phyloP scores from a whole-genome alignment of 2,113 vertebrate genomes.

The Macroglossus sobrinus region DNA sequence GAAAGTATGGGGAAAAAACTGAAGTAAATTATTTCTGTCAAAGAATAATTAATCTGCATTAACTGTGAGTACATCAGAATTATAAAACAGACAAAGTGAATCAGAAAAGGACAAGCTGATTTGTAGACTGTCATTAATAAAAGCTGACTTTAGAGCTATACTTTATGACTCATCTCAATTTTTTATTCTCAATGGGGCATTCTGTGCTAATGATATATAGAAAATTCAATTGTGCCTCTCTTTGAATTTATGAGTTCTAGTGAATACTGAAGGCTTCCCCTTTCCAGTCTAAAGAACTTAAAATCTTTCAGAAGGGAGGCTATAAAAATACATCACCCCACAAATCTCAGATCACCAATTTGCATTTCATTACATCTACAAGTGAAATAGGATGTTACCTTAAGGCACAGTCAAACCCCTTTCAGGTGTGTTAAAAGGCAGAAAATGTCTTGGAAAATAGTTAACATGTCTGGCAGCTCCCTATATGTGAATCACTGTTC shows the following conservation, averaged over 20 bases:
- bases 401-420: neutral
- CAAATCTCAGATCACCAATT: neutral
- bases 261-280: neutral
- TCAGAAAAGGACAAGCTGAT: constrained; percentile 43
- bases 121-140: constrained; percentile 42
- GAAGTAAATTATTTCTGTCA: constrained; percentile 38
- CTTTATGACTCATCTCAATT: constrained; percentile 41
- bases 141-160: constrained; percentile 46
- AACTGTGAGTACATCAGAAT: neutral
- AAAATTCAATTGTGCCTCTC: neutral
- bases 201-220: constrained; percentile 20
- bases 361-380: constrained; percentile 27
- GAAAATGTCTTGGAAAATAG: neutral
- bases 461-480: neutral
- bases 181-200: constrained; percentile 17
- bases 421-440: neutral
- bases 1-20: neutral
- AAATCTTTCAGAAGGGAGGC: constrained; percentile 35
- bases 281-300: constrained; percentile 19
- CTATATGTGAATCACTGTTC: neutral
- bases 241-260: constrained; percentile 32
- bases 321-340: neutral
- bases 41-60: constrained; percentile 37
- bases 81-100: neutral
- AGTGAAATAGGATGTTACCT: neutral